Evolutionary conservation across 1,140 invertebrate genomes (phyloP).

Genomic region (Bacillus rossius): DNA sequence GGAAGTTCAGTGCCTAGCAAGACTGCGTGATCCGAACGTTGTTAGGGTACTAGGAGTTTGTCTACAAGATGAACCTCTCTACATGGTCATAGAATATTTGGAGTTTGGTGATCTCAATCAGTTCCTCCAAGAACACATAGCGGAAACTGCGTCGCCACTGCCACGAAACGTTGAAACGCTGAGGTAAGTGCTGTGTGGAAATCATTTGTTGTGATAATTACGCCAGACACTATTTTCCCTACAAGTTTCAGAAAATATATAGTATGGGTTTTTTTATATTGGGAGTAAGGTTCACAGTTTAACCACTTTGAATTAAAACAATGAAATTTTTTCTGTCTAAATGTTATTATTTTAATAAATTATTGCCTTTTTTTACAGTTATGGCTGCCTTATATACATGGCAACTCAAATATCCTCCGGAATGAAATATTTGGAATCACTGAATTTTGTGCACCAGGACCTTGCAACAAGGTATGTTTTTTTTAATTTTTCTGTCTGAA

Average conservation of each 20-base stretch:
- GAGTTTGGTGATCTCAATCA: constrained; percentile 67
- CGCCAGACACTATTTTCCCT: no score
- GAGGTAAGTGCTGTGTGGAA: constrained; percentile 42
- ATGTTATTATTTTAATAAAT: not conserved
- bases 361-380: constrained; percentile 39
- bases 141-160: constrained; percentile 55
- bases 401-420: constrained; percentile 75
- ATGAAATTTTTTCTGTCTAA: no score
- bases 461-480: constrained; percentile 62
- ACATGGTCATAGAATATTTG: constrained; percentile 59
- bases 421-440: constrained; percentile 79
- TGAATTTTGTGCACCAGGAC: constrained; percentile 75
- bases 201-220: no score
- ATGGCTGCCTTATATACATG: constrained; percentile 66
- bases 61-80: constrained; percentile 64
- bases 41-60: constrained; percentile 72
- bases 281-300: no score
- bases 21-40: constrained; percentile 72
- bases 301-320: no score
- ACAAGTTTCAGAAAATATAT: no score
- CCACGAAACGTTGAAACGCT: constrained; percentile 52
- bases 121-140: constrained; percentile 69
- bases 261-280: no score
- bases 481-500: not conserved
- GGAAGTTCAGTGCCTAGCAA: constrained; percentile 67